These are phyloP conservation scores for Baronia brevicornis DNA, from an alignment of 2,888 invertebrate genomes.

Conservation along the genomic window DNA sequence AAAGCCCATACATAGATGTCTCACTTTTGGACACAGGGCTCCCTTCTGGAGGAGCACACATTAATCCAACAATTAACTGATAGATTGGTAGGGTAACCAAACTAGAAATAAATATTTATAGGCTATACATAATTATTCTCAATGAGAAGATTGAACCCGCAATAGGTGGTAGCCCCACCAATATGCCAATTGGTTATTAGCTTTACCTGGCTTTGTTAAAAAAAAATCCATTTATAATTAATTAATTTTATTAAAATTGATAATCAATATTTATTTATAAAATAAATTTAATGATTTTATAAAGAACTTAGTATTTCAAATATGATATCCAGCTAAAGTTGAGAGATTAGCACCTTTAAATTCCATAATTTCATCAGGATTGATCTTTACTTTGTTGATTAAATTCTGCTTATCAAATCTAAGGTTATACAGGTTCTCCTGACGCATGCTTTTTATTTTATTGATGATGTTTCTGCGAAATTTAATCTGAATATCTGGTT, in stretches of 20 bases:
- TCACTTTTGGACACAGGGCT: too few species aligned
- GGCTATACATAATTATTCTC: too few species aligned
- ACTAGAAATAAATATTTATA: too few species aligned
- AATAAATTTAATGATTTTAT: slow-evolving; percentile 2
- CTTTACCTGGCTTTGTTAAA: too few species aligned
- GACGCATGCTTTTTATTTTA: slow-evolving; percentile 39
- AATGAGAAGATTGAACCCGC: too few species aligned
- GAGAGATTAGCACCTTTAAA: slow-evolving; percentile 57
- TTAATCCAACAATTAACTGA: too few species aligned
- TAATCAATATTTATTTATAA: slow-evolving; percentile 1
- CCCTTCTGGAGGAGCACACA: too few species aligned
- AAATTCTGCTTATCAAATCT: slow-evolving; percentile 41
- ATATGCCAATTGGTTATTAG: too few species aligned
- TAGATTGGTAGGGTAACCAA: too few species aligned
- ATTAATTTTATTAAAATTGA: slow-evolving; percentile 3
- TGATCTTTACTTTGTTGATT: slow-evolving; percentile 41
- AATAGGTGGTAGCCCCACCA: too few species aligned
- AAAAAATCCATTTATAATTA: too few species aligned
- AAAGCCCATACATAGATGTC: too few species aligned
- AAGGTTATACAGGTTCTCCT: slow-evolving; percentile 39
- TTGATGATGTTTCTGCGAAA: slow-evolving; percentile 42
- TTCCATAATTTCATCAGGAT: slow-evolving; percentile 43
- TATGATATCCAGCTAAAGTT: slow-evolving; percentile 43
- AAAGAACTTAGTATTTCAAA: slow-evolving; percentile 6
- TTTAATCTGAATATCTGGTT: slow-evolving; percentile 29